A percentile compares a stretch with the other conserved stretches of the same genome.
Conservation (phyloP, 1,140 invertebrate species). For the Bilobella aurantiaca region DNA sequence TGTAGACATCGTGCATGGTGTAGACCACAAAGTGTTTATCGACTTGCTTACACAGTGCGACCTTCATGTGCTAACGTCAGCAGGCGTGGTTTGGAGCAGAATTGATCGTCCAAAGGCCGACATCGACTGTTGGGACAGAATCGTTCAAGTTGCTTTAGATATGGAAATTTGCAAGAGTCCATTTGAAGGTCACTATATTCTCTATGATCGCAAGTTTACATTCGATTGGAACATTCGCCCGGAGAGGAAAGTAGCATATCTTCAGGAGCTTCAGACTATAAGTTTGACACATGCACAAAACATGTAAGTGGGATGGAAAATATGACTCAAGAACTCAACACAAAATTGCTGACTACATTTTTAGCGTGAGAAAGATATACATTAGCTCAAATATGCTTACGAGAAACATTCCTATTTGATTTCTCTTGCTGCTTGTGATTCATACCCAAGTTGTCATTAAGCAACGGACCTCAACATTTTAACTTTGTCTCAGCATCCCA, state of each 20-base stretch:
- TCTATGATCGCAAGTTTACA: background rate
- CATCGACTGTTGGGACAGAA: background rate
- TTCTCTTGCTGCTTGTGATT: background rate
- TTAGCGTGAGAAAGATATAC: too few relatives aligned
- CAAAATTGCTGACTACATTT: too few relatives aligned
- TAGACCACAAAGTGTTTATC: background rate
- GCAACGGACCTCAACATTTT: too few relatives aligned
- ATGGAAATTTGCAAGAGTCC: too few relatives aligned
- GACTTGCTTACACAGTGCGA: background rate
- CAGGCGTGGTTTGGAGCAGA: background rate
- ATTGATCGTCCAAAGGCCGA: background rate
- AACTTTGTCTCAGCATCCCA: too few relatives aligned
- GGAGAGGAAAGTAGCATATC: too few relatives aligned
- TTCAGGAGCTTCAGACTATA: too few relatives aligned
- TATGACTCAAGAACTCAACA: too few relatives aligned
- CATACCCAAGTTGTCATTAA: background rate
- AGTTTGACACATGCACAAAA: too few relatives aligned
- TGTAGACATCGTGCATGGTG: background rate
- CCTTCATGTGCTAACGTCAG: background rate
- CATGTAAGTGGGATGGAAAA: too few relatives aligned
- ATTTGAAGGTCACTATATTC: background rate
- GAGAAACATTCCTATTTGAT: background rate
- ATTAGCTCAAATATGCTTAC: slow-evolving; percentile 14
- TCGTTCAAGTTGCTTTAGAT: background rate
- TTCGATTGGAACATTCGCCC: background rate